Base-by-base conservation (phyloP, 2,797 vertebrate species). In the Erpetoichthys calabaricus region DNA sequence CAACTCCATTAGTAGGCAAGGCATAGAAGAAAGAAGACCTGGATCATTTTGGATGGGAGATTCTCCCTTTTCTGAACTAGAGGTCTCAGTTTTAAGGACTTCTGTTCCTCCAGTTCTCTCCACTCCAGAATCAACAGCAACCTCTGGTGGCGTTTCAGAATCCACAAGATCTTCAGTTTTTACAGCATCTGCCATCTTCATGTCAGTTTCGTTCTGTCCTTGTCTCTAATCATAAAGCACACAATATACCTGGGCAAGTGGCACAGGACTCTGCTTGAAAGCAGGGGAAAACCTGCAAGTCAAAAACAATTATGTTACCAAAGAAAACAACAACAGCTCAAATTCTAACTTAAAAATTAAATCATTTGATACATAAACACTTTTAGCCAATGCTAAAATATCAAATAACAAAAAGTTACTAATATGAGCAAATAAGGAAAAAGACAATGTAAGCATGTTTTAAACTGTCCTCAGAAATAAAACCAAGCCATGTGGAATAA, bases 161-260 rank as follows among this genome's bases (percentile, higher is more conserved):
- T 91, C 89, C 59, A 81, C 76, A 75, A 88, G 85, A 70, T 90
- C 87, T 73, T 92, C 89, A 64, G 84, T 72, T 82, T 94, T 94
- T 74, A 88, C 88, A 45, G 73, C 87, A 65, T 90, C 84, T 75
- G 94, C 91, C 93, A 97, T 97, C 90, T 94, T 95, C 91, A 93
- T 91, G 80, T 85, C 86, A 91, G 60, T 74, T 67, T 25, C 25
- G 25, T 25, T 25, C 25, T 25, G 25, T 25, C 25, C 25, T 25
- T 25, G 56, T 59, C 50, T 73, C 79, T 83, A 63, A 85, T 74
- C 83, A 86, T 90, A 77, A 80, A 87, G 79, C 71, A 71, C 72
- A 50, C 54, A 49, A 61, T 10, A 43, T 47, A 41, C 4, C 62
- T 49, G 60, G 54, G 44, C 9, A 44, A 41, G 46, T 70, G 71